phyloP scores from a whole-genome alignment of 1,140 invertebrate species.

The Plectrocnemia conspersa region DNA sequence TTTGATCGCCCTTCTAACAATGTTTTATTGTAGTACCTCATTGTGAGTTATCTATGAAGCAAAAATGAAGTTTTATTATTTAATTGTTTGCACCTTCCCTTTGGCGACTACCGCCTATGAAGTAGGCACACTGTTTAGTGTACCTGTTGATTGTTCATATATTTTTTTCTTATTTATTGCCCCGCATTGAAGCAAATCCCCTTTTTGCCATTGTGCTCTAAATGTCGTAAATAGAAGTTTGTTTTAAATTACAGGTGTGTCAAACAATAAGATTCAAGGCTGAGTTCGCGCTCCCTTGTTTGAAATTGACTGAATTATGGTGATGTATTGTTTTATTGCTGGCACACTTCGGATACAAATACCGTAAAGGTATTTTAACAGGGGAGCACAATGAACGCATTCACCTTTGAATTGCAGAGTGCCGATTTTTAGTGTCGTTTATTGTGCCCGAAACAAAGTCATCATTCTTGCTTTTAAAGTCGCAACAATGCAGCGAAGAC shows the following conservation, averaged over 20 bases:
- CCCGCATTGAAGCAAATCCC: not conserved
- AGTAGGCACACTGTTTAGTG: not conserved
- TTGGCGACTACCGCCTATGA: too few species aligned
- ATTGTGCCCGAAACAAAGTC: not conserved
- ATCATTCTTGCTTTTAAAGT: not conserved
- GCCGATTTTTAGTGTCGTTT: conserved; percentile 5
- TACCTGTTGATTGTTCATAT: conserved; percentile 7
- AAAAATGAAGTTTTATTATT: too few species aligned
- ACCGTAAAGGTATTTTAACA: not conserved
- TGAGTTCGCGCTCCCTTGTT: not conserved
- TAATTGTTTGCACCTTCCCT: too few species aligned
- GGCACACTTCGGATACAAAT: conserved; percentile 16
- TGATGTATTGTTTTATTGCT: conserved; percentile 32
- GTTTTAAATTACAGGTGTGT: conserved; percentile 2
- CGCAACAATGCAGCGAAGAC: not conserved
- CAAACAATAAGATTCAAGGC: not conserved
- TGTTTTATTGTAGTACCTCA: not conserved
- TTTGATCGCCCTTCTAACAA: not conserved
- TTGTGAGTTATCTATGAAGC: too few species aligned
- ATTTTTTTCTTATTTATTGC: conserved; percentile 11
- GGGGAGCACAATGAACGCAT: conserved; percentile 6
- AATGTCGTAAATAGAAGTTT: not conserved
- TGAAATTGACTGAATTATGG: conserved; percentile 30
- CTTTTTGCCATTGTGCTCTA: not conserved
- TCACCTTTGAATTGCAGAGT: conserved; percentile 6